These are phyloP conservation scores for Drosophila bocqueti DNA, from an alignment of 1,140 invertebrate species.

Conservation along the genomic window DNA sequence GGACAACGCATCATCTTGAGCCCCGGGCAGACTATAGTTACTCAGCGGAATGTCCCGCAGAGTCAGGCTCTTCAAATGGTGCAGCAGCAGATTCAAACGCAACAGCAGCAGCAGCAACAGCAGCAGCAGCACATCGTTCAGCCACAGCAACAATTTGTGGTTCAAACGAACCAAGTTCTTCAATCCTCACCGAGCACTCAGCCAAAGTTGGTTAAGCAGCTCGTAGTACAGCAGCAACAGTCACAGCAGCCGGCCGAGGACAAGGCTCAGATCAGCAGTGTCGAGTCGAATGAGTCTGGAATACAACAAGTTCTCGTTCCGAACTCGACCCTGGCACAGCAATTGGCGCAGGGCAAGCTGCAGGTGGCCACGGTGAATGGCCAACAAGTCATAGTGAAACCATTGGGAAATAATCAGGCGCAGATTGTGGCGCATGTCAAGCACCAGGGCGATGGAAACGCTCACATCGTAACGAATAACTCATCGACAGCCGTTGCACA, in stretches of 20 bases:
- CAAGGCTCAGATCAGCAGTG: slow-evolving; percentile 51
- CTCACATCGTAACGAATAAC: slow-evolving; percentile 80
- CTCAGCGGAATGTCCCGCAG: slow-evolving; percentile 74
- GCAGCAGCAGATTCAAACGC: slow-evolving; percentile 83
- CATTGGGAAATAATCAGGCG: slow-evolving; percentile 89
- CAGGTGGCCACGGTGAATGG: slow-evolving; percentile 93
- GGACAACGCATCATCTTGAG: slow-evolving; percentile 81
- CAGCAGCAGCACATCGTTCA: slow-evolving; percentile 63
- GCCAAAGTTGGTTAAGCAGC: slow-evolving; percentile 61
- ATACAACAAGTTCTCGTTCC: slow-evolving; percentile 90
- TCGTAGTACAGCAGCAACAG: slow-evolving; percentile 71
- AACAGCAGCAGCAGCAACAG: slow-evolving; percentile 61
- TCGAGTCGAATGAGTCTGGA: slow-evolving; percentile 54
- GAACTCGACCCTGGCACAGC: slow-evolving; percentile 90
- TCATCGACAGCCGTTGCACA: slow-evolving; percentile 45
- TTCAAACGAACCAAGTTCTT: slow-evolving; percentile 68
- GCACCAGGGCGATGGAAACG: slow-evolving; percentile 84
- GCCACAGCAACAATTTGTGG: slow-evolving; percentile 71
- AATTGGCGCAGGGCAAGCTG: slow-evolving; percentile 91
- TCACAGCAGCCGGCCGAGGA: slow-evolving; percentile 55
- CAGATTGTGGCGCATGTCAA: slow-evolving; percentile 89
- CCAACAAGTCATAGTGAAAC: slow-evolving; percentile 92
- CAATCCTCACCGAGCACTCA: slow-evolving; percentile 62
- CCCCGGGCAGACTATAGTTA: slow-evolving; percentile 83
- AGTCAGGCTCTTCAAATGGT: slow-evolving; percentile 77